A percentile compares a stretch with the other conserved stretches of the same genome.
These are phyloP conservation scores for Dasyprocta punctata DNA, from an alignment of 2,113 vertebrate species.

Conservation along the genomic window DNA sequence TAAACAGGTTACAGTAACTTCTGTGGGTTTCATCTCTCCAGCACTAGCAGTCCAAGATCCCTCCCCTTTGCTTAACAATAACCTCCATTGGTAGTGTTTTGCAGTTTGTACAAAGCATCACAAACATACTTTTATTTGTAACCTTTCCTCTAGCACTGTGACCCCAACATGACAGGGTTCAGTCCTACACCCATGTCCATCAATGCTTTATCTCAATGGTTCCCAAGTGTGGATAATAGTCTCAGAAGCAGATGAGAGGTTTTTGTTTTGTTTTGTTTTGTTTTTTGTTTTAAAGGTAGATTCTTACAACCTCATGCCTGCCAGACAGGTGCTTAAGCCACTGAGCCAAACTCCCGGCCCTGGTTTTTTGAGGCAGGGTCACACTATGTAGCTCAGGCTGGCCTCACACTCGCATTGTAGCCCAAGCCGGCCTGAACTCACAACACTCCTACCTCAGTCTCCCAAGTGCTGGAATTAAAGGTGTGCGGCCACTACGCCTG, in stretches of 20 bases:
- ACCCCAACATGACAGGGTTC: neutral
- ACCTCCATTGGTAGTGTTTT: neutral
- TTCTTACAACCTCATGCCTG: too few relatives aligned
- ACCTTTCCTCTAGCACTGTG: neutral
- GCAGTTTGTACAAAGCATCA: neutral
- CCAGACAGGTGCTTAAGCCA: too few relatives aligned
- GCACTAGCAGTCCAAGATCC: neutral
- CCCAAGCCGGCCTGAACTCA: too few relatives aligned
- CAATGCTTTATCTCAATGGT: neutral
- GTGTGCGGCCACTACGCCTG: too few relatives aligned
- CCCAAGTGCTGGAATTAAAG: too few relatives aligned
- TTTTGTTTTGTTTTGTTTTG: neutral
- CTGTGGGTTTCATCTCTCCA: neutral
- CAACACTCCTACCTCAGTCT: too few relatives aligned
- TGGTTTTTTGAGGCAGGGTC: too few relatives aligned
- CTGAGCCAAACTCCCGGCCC: too few relatives aligned
- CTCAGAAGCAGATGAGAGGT: constrained; percentile 15
- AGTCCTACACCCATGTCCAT: neutral
- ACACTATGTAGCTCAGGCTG: too few relatives aligned
- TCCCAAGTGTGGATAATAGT: neutral
- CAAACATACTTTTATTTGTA: neutral
- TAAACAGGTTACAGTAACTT: constrained; percentile 1
- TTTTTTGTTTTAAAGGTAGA: neutral
- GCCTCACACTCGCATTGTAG: too few relatives aligned
- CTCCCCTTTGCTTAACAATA: neutral